A percentile compares a stretch with the other conserved stretches of the same genome.
These are phyloP conservation scores for Mobula hypostoma DNA, from an alignment of 2,113 vertebrate genomes.

Conservation along the genomic window DNA sequence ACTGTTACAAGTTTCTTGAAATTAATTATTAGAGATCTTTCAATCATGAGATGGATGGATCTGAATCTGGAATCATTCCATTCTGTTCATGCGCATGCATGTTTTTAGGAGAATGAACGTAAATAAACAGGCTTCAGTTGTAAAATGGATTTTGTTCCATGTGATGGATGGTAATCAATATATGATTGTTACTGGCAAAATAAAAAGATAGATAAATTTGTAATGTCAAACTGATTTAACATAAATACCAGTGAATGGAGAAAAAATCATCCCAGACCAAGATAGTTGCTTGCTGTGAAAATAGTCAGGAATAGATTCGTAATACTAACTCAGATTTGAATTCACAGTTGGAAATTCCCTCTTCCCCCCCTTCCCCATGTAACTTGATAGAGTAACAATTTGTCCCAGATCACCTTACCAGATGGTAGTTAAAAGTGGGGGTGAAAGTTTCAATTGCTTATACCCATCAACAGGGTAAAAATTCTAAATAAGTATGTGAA, in stretches of 20 bases:
- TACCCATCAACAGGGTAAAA: not conserved
- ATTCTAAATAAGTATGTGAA: not conserved
- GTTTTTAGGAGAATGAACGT: not conserved
- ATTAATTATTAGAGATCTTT: not conserved
- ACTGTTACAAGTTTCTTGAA: not conserved
- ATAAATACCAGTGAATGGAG: not conserved
- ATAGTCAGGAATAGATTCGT: not conserved
- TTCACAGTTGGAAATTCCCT: not conserved
- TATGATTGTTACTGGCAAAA: not conserved
- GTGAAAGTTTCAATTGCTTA: not conserved
- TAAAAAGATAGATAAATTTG: too few relatives aligned
- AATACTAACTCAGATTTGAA: not conserved
- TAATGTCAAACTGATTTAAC: not conserved
- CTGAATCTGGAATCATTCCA: not conserved
- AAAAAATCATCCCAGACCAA: not conserved
- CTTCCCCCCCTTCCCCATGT: not conserved
- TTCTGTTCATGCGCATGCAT: not conserved
- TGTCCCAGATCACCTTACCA: not conserved
- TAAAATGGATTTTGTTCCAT: not conserved
- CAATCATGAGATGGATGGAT: not conserved
- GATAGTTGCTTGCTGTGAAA: not conserved
- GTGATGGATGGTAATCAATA: not conserved
- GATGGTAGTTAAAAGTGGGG: not conserved
- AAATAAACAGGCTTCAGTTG: not conserved
- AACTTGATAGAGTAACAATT: not conserved